Evolutionary conservation across 2,797 vertebrate genomes (phyloP).

Genomic region (Mus spretus): DNA sequence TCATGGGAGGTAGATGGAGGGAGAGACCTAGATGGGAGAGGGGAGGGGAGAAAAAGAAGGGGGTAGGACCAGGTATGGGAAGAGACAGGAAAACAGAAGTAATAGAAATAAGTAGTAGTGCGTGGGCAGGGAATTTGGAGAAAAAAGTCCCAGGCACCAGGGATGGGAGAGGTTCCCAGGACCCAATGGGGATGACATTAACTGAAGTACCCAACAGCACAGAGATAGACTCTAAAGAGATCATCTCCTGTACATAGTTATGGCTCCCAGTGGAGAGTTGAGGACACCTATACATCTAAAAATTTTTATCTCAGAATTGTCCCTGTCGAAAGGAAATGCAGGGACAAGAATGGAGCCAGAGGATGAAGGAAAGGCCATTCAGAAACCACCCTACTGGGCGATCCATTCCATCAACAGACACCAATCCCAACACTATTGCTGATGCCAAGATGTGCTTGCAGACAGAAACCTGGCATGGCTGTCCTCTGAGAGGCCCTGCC

Average conservation of each 20-base stretch:
- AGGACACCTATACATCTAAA: background rate
- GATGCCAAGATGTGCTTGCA: background rate
- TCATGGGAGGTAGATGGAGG: too few relatives aligned
- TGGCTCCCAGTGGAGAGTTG: background rate
- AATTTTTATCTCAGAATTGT: background rate
- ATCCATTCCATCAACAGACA: background rate
- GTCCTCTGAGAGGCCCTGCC: background rate
- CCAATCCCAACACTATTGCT: background rate
- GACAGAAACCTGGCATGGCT: too few relatives aligned
- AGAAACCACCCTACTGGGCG: background rate
- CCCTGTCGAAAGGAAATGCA: background rate
- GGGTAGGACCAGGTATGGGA: too few relatives aligned
- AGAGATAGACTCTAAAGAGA: background rate
- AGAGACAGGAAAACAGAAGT: too few relatives aligned
- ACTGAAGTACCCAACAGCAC: background rate
- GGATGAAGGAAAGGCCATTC: background rate
- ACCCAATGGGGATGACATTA: background rate
- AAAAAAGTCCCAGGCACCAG: background rate
- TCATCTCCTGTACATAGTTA: background rate
- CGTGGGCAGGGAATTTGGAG: too few relatives aligned
- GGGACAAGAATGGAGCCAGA: background rate
- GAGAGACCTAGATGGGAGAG: too few relatives aligned
- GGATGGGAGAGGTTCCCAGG: background rate
- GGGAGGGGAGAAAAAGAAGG: too few relatives aligned
- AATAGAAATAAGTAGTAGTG: too few relatives aligned